Percentiles rank a stretch among this genome's conserved stretches.
Evolutionary conservation across 1,140 invertebrate genomes (phyloP).

Genomic region (Drepana arcuata): DNA sequence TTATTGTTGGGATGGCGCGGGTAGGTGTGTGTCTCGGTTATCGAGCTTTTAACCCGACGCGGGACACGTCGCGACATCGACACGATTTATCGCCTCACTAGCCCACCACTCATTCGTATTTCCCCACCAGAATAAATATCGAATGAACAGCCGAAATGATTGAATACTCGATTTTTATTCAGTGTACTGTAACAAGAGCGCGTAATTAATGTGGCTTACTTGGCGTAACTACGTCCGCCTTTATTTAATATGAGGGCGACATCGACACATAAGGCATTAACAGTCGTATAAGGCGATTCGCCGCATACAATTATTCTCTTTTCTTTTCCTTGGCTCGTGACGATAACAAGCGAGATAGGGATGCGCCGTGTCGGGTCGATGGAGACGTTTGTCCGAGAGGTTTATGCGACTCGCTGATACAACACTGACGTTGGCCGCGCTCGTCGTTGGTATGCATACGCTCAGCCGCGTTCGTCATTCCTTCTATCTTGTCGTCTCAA

Average conservation of each 20-base stretch:
- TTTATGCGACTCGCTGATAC: slow-evolving; percentile 13
- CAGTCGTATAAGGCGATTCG: no score
- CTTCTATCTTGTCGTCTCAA: no score
- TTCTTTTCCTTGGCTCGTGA: slow-evolving; percentile 1
- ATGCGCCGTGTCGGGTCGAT: slow-evolving; percentile 7
- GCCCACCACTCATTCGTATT: slow-evolving; percentile 64
- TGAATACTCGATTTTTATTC: slow-evolving; percentile 26
- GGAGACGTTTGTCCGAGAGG: slow-evolving; percentile 19
- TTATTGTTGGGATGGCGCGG: slow-evolving; percentile 66
- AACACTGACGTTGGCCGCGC: slow-evolving; percentile 8
- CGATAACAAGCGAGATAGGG: slow-evolving; percentile 17
- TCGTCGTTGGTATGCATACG: no score
- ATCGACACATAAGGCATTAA: no score
- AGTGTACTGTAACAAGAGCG: no score
- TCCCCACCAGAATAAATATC: slow-evolving; percentile 55
- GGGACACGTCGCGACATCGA: slow-evolving; percentile 64
- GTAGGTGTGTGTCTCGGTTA: slow-evolving; percentile 63
- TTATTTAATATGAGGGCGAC: no score
- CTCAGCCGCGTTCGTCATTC: no score
- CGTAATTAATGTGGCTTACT: no score
- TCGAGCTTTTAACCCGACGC: slow-evolving; percentile 69
- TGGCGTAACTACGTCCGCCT: no score
- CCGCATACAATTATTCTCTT: background rate
- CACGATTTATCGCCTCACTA: slow-evolving; percentile 67
- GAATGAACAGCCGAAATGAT: slow-evolving; percentile 49